Conservation (phyloP, 2,888 invertebrate genomes). For the Stratiomys singularior region DNA sequence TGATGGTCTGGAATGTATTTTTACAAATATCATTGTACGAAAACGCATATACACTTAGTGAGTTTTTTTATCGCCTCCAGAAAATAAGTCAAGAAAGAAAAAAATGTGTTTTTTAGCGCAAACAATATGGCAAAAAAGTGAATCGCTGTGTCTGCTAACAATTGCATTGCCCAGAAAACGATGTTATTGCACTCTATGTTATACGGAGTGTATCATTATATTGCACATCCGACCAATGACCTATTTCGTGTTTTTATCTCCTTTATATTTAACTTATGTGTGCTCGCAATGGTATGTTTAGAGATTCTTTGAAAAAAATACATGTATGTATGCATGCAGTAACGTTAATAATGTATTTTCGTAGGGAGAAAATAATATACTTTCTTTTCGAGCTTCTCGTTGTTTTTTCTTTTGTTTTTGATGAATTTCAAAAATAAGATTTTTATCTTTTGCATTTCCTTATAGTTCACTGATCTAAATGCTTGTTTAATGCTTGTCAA, state of each 20-base stretch:
- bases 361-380: neutral
- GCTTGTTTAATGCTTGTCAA: neutral
- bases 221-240: constrained; percentile 44
- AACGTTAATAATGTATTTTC: neutral
- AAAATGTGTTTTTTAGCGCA: constrained; percentile 2
- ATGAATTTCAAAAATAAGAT: constrained; percentile 2
- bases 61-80: neutral
- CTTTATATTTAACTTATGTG: neutral
- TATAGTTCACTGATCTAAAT: neutral
- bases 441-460: neutral
- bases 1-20: constrained; percentile 17
- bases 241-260: constrained; percentile 31
- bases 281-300: neutral
- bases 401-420: neutral
- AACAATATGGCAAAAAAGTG: constrained; percentile 16
- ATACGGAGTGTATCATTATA: constrained; percentile 14
- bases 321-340: neutral
- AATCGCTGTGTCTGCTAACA: constrained; percentile 34
- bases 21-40: constrained; percentile 6
- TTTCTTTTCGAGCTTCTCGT: neutral
- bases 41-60: constrained; percentile 12
- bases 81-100: neutral
- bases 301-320: constrained; percentile 32
- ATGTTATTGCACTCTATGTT: constrained; percentile 37
- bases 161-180: constrained; percentile 15